These are phyloP conservation scores for Latrodectus elegans DNA, from an alignment of 2,888 invertebrate genomes.

Conservation along the genomic window DNA sequence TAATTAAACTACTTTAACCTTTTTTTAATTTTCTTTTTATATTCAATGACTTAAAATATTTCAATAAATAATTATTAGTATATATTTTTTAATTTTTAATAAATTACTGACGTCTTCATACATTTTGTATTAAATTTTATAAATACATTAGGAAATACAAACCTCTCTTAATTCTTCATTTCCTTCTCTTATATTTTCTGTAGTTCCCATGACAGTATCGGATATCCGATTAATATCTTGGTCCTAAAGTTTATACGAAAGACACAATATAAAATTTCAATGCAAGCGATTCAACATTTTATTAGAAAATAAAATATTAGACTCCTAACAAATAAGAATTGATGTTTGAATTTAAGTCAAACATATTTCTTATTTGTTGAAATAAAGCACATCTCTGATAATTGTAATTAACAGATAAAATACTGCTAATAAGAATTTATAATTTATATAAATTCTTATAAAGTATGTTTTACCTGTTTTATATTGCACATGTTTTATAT, in stretches of 20 bases:
- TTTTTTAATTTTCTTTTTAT: too few species aligned
- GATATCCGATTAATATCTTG: conserved; percentile 93
- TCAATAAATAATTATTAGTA: background rate
- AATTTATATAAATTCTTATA: too few species aligned
- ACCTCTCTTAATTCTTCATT: conserved; percentile 95
- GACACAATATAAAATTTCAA: background rate
- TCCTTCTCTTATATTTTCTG: conserved; percentile 96
- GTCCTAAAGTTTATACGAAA: conserved; percentile 78
- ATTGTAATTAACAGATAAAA: too few species aligned
- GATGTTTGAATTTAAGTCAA: too few species aligned
- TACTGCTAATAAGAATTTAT: too few species aligned
- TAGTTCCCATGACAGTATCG: conserved; percentile 90
- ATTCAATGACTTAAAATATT: background rate
- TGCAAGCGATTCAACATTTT: too few species aligned
- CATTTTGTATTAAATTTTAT: background rate
- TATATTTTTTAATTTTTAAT: background rate
- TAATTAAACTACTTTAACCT: background rate
- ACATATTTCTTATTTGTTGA: too few species aligned
- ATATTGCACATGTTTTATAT: too few species aligned
- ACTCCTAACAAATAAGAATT: too few species aligned
- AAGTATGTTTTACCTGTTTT: too few species aligned
- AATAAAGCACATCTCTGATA: too few species aligned
- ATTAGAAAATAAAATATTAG: too few species aligned
- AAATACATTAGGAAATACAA: conserved; percentile 23
- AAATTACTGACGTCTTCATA: background rate